Conservation (phyloP, 2,888 invertebrate species). For the Mamestra brassicae region DNA sequence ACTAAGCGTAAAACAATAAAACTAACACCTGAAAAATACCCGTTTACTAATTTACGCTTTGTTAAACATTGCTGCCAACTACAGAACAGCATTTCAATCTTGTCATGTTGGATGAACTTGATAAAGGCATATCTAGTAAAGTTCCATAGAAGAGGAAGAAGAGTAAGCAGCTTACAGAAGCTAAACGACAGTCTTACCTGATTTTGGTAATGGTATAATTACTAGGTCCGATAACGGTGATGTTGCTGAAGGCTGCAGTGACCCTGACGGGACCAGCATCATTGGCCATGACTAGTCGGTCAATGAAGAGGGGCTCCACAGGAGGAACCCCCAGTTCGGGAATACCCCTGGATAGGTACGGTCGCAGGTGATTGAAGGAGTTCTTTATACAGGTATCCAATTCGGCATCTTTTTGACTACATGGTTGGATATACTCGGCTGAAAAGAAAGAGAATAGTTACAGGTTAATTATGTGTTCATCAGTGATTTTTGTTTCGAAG, state of each 20-base stretch:
- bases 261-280: constrained; percentile 94
- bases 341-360: constrained; percentile 93
- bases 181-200: constrained; percentile 82
- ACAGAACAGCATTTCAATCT: neutral
- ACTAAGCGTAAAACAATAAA: constrained; percentile 9
- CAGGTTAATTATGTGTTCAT: neutral
- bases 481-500: neutral
- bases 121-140: neutral
- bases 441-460: constrained; percentile 72
- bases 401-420: constrained; percentile 92
- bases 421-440: constrained; percentile 94
- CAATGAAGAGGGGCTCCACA: constrained; percentile 94
- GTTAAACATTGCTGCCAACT: neutral
- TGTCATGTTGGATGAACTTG: neutral
- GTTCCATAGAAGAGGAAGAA: neutral
- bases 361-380: constrained; percentile 94
- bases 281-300: constrained; percentile 94
- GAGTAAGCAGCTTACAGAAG: neutral
- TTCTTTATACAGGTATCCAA: constrained; percentile 92
- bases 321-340: constrained; percentile 94
- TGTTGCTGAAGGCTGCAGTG: constrained; percentile 93
- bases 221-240: constrained; percentile 94
- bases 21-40: neutral
- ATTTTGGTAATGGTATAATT: constrained; percentile 94
- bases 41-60: neutral